phyloP scores from a whole-genome alignment of 2,888 invertebrate genomes.

The Papilio protenor region DNA sequence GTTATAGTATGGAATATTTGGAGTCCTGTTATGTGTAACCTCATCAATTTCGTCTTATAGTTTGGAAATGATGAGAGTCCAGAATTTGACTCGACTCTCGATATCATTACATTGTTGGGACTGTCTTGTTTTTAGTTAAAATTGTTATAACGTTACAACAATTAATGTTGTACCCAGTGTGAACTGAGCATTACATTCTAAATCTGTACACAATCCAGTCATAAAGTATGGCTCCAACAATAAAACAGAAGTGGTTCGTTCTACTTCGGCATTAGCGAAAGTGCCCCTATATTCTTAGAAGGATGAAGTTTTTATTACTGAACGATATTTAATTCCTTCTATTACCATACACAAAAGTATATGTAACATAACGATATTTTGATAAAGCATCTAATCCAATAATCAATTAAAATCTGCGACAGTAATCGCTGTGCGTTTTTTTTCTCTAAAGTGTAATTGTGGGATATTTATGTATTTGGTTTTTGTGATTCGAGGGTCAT shows the following conservation, averaged over 20 bases:
- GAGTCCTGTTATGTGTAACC: not conserved
- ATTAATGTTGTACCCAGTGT: conserved; percentile 43
- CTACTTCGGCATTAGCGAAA: conserved; percentile 76
- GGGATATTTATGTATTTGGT: too few relatives aligned
- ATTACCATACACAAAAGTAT: conserved; percentile 53
- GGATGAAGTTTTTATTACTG: conserved; percentile 72
- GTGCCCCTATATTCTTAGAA: conserved; percentile 76
- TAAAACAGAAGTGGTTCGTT: conserved; percentile 82
- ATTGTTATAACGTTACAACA: conserved; percentile 19
- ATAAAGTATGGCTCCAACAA: conserved; percentile 83
- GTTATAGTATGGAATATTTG: not conserved
- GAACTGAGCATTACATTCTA: conserved; percentile 64
- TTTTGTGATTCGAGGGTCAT: too few relatives aligned
- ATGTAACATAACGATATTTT: not conserved
- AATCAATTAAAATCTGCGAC: too few relatives aligned
- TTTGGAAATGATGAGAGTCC: not conserved
- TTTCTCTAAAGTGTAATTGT: too few relatives aligned
- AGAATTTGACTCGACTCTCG: not conserved
- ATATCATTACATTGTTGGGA: not conserved
- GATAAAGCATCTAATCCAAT: not conserved
- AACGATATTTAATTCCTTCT: conserved; percentile 71
- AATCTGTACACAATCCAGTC: conserved; percentile 83
- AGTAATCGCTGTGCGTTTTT: too few relatives aligned
- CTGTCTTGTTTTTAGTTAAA: not conserved
- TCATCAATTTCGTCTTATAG: not conserved